phyloP scores from a whole-genome alignment of 2,113 vertebrate genomes.

The Bos taurus region DNA sequence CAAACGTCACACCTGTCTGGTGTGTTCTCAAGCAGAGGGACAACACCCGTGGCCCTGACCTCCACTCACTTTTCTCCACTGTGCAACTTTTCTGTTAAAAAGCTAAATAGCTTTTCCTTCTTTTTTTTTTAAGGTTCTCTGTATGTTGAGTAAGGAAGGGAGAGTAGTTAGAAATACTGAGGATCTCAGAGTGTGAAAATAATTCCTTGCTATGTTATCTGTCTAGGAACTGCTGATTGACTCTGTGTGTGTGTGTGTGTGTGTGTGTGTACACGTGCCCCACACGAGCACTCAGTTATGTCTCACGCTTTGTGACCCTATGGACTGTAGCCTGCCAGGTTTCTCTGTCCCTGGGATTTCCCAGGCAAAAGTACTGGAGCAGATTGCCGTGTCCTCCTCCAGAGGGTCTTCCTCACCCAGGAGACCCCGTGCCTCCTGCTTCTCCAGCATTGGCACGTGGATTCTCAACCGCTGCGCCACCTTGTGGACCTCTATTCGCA shows the following conservation, averaged over 20 bases:
- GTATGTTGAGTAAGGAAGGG: neutral
- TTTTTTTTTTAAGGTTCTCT: neutral
- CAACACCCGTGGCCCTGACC: fast-evolving
- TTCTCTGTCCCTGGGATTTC: neutral
- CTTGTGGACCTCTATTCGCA: neutral
- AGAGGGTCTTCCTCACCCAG: neutral
- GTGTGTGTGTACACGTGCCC: too few species aligned
- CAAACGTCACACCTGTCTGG: neutral
- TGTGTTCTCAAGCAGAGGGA: neutral
- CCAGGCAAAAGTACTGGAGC: neutral
- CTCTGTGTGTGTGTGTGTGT: neutral
- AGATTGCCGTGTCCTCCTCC: neutral
- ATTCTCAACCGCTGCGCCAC: neutral
- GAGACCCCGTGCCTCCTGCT: neutral
- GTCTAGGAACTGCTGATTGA: neutral
- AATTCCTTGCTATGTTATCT: neutral
- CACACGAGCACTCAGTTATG: fast-evolving
- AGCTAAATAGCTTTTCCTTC: neutral
- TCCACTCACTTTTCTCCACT: neutral
- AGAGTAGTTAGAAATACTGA: neutral
- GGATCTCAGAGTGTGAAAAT: neutral
- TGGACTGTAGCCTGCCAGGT: neutral
- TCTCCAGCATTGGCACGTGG: neutral
- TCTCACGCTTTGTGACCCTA: neutral
- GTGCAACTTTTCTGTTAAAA: neutral